Evolutionary conservation across 2,113 vertebrate genomes (phyloP), one percentile per base, ranked within the genome.

Genomic region (Callocephalon fimbriatum): DNA sequence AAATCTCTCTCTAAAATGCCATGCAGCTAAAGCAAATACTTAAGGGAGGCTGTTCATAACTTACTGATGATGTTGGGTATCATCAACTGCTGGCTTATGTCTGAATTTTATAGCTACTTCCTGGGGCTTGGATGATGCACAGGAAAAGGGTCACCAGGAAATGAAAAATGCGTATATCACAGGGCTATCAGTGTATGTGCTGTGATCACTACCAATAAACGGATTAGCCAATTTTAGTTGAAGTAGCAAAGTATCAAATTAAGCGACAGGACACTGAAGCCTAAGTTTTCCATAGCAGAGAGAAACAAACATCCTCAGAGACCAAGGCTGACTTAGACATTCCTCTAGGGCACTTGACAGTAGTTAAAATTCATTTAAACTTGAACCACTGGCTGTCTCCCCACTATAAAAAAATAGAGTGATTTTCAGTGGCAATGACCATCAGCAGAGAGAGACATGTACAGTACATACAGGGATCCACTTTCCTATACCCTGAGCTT

Each of bases 371-470:
- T 70, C 66, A 76, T 58, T 80, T 75, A 70, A 90, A 92, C 50
- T 74, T 81, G 85, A 86, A 90, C 31, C 62, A 77, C n/a, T 70
- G 71, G 14, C 65, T 71, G 38, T 77, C 47, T 92, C 27, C 31
- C 38, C 0, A 3, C 53, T 71, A 78, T 54, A 70, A 90, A 93
- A 88, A 59, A 65, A 72, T 15, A 51, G 56, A 29, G 22, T 86
- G 65, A 90, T 93, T 95, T 97, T 95, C 71, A 88, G 81, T 10
- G 26, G 85, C 68, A 86, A n/a, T 84, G 86, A 93, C 70, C 72
- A 67, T 71, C 58, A 50, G 29, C 66, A 59, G 50, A 82, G 35
- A 86, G n/a, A 87, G 67, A 88, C 29, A 66, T 50, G 68, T 92
- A 59, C 90, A 96, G 94, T 80, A 77, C 68, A 86, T 47, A 80